A percentile compares a stretch with the other conserved stretches of the same genome.
phyloP scores from a whole-genome alignment of 2,888 invertebrate genomes.

The Limenitis camilla region DNA sequence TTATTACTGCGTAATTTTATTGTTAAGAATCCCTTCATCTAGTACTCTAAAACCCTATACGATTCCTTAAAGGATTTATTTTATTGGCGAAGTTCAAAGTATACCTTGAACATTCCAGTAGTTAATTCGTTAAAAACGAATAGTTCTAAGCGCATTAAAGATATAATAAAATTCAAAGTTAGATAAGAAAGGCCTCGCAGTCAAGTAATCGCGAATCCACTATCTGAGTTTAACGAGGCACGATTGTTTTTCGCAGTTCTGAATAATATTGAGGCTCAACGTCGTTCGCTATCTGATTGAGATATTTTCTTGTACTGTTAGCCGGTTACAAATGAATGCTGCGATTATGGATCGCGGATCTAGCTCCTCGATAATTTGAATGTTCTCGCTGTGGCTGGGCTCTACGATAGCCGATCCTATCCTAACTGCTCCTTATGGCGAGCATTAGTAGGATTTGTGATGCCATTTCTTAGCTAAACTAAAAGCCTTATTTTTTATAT shows the following conservation, averaged over 20 bases:
- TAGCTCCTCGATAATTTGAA: constrained; percentile 69
- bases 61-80: background rate
- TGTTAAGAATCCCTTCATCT: background rate
- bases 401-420: constrained; percentile 57
- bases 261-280: constrained; percentile 71
- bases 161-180: constrained; percentile 29
- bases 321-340: constrained; percentile 69
- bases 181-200: constrained; percentile 39
- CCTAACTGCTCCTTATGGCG: constrained; percentile 64
- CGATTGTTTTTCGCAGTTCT: constrained; percentile 73
- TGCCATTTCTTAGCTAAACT: constrained; percentile 4
- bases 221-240: constrained; percentile 71
- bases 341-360: constrained; percentile 69
- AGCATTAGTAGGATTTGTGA: constrained; percentile 27
- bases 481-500: background rate
- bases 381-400: constrained; percentile 55
- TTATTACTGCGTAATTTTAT: too few relatives aligned
- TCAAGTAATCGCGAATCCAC: constrained; percentile 56
- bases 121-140: constrained; percentile 16
- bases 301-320: constrained; percentile 71
- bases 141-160: constrained; percentile 23
- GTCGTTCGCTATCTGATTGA: constrained; percentile 63
- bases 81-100: background rate
- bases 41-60: constrained; percentile 22
- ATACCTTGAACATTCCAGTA: constrained; percentile 1